A percentile compares a stretch with the other conserved stretches of the same genome.
Evolutionary conservation across 1,140 invertebrate genomes (phyloP).

Genomic region (Drosophila tsacasi): DNA sequence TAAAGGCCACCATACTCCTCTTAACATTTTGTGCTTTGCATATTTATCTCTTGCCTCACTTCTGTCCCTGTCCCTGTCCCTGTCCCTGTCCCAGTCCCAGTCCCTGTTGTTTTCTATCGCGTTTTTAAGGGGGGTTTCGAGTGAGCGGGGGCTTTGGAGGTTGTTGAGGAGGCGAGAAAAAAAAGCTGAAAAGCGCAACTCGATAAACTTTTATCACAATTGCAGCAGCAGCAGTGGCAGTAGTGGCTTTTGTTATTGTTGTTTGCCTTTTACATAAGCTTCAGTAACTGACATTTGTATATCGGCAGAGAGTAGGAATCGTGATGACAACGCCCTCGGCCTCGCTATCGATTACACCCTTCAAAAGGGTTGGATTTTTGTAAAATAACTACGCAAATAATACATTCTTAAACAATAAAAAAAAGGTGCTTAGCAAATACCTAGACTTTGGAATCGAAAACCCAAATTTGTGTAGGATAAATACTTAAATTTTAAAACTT

Average conservation of each 20-base stretch:
- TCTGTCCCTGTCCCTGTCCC: constrained; percentile 35
- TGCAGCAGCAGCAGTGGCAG: constrained; percentile 57
- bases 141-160: constrained; percentile 5
- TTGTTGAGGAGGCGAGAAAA: constrained; percentile 33
- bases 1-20: not conserved
- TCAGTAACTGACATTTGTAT: constrained; percentile 50
- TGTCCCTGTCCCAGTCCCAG: constrained; percentile 15
- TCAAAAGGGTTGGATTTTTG: not conserved
- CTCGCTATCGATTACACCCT: constrained; percentile 18
- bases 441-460: not conserved
- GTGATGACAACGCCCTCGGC: constrained; percentile 50
- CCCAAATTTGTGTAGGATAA: no score
- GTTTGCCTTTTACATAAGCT: constrained; percentile 47
- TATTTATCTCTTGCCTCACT: constrained; percentile 73
- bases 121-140: not conserved
- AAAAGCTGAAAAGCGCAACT: constrained; percentile 57
- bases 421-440: not conserved
- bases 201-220: constrained; percentile 81
- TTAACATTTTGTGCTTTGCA: constrained; percentile 58
- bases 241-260: constrained; percentile 59
- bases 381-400: not conserved
- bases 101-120: constrained; percentile 31
- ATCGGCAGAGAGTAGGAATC: constrained; percentile 31
- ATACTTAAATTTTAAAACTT: no score
- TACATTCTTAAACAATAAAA: not conserved